Evolutionary conservation across 2,797 vertebrate genomes (phyloP), one percentile per base, ranked within the genome.

Genomic region (Epinephelus malabaricus): DNA sequence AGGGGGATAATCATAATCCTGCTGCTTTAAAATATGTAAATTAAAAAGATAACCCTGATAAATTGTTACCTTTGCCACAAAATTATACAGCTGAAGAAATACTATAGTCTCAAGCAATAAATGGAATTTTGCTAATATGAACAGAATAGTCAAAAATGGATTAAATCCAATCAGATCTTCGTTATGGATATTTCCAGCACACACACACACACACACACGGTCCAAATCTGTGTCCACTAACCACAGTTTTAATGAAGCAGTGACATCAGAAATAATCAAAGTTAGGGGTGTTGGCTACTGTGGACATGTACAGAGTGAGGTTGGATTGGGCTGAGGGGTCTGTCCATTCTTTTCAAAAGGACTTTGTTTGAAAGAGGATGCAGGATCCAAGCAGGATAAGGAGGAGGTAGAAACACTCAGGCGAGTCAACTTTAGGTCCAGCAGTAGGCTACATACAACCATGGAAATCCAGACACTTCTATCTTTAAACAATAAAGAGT

Each of bases 231-330:
- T 46, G 63, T 38, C 63, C 56, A 65, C 63, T 69, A 69, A 50
- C 51, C 51, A 34, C 51, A 53, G 53, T 64, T 74, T 34, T 55
- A 61, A 72, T 55, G 34, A 72, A 59, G 64, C 21, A 56, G 53
- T 25, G 55, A 45, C 69, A 38, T 60, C 45, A 76, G 67, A 55
- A 6, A 34, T 63, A 27, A 58, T 69, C 45, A 50, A 38, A 58
- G 40, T 27, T 1, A 6, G 13, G 3, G 3, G 2, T 10, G 54
- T 40, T 12, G 21, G 25, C 25, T 40, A 3, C 9, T 23, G 53
- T 27, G 53, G 45, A 23, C 13, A 2, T 14, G 19, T 23, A 40
- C n/a, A 40, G 30, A 23, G 9, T 18, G 13, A 53, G 38, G 30
- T 50, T 49, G 18, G 19, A 55, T 27, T 7, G 7, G 12, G 34